Evolutionary conservation across 2,113 vertebrate species (phyloP), one percentile per base, ranked within the genome.

Genomic region (Neolamprologus hecqui): DNA sequence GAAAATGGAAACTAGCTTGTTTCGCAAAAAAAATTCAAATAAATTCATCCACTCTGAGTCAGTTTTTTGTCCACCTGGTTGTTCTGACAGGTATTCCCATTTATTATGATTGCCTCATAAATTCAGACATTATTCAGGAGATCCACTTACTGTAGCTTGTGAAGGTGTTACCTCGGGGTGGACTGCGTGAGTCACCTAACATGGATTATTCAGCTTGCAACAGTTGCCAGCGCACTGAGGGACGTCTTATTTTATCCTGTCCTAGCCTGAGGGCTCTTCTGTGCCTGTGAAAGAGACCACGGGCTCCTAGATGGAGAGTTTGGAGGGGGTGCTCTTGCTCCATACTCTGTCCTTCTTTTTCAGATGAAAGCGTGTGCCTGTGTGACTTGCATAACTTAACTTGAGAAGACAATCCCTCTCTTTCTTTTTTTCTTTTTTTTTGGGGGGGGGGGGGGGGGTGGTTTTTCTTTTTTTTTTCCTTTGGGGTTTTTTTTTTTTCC

Each of bases 121-220:
- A 54, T 31, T 87, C 73, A 60, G 57, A n/a, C 28, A 49, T 86
- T 85, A 84, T 79, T 83, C 60, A 85, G 82, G 15, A 54, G 54
- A 79, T 83, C 13, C 9, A 1, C 53, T 85, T 63, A 5, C 57
- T 68, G 57, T 19, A 70, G 85, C 60, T 26, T 57, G 37, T 73
- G 82, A 70, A 58, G 77, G 85, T 86, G 81, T 87, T 83, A n/a
- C 86, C 60, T 83, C 49, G 35, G 84, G 89, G 75, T 40, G 82
- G 86, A 65, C 89, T 31, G 65, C 23, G 6, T 88, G 89, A 90
- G 73, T 90, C 92, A 83, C 87, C 84, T 70, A 63, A 90, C 90
- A 93, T 91, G 79, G 91, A 92, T 94, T 90, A 94, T 90, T 93
- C 87, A 94, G 80, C 58, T 63, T 42, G 84, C 81, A 89, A 91